phyloP scores from a whole-genome alignment of 2,888 invertebrate species.

The Ectemnius continuus region DNA sequence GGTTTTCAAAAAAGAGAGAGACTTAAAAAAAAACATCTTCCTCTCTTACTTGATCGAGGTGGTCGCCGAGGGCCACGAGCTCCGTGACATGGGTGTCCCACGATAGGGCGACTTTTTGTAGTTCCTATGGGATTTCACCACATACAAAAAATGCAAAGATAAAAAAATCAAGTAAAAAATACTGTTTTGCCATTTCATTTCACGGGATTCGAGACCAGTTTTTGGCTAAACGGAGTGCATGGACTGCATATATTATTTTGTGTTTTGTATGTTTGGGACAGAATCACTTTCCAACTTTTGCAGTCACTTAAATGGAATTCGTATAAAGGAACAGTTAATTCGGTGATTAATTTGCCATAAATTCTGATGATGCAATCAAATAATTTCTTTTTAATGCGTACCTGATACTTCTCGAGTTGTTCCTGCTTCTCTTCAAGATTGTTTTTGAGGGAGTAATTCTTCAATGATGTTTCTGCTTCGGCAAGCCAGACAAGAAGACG shows the following conservation, averaged over 20 bases:
- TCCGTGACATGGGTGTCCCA: conserved; percentile 86
- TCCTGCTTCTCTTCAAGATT: conserved; percentile 94
- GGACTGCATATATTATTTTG: too few relatives aligned
- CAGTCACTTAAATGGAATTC: too few relatives aligned
- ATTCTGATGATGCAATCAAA: too few relatives aligned
- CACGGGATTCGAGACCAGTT: not conserved
- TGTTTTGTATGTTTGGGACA: too few relatives aligned
- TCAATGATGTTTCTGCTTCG: conserved; percentile 91
- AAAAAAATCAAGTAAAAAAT: conserved; percentile 12
- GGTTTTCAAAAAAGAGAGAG: conserved; percentile 28
- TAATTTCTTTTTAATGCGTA: conserved; percentile 71
- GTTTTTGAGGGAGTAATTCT: conserved; percentile 90
- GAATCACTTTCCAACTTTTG: too few relatives aligned
- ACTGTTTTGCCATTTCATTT: conserved; percentile 30
- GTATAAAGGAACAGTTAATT: too few relatives aligned
- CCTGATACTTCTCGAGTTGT: conserved; percentile 94
- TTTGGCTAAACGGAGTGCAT: too few relatives aligned
- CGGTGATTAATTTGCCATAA: too few relatives aligned
- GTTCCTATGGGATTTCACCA: conserved; percentile 82
- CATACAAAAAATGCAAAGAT: conserved; percentile 8
- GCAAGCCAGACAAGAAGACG: conserved; percentile 90
- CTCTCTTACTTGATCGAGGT: conserved; percentile 90
- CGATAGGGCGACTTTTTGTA: conserved; percentile 86
- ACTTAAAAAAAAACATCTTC: conserved; percentile 21
- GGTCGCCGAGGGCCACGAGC: conserved; percentile 86